Base-by-base conservation (phyloP, 2,113 vertebrate species). In the Pelecanus crispus region DNA sequence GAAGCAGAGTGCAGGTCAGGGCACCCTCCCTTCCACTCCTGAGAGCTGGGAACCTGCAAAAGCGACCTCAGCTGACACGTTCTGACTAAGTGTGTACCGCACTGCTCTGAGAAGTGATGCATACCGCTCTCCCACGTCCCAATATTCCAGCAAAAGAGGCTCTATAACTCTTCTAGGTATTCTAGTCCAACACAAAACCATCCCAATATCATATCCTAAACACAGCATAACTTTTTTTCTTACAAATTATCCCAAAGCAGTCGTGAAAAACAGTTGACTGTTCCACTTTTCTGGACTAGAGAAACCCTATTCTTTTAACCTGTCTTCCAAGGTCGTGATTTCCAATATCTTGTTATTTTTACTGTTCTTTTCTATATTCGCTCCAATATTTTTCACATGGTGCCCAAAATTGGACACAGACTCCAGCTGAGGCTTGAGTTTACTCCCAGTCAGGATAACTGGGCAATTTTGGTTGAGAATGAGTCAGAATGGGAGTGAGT, bases 111-210 rank as follows among this genome's bases (percentile, higher is more conserved):
- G 44, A 36, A 66, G 44, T 34, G 34, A 49, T 36, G 42, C 1
- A 2, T 34, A 22, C 22, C 1, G 1, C 58, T 29, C 21, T 28
- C 42, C 18, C 7, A 4, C 1, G 0, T 29, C 49, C n/a, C 49
- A 22, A 4, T 32, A 34, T 53, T 68, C 26, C 49, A 59, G 7
- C 45, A 34, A 26, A 74, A 72, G 34, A 81, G 6, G 13, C 44
- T 34, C 36, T 73, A 25, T 24, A 82, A 3, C 38, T 38, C 53
- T 40, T 56, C 17, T 44, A 53, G 49, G 52, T 40, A 53, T 25
- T 44, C 47, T 44, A 73, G 49, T 55, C 28, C 42, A 52, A 52
- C 0, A 1, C 24, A 66, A 81, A 89, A 25, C 28, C n/a, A 49
- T 44, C 47, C 20, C 16, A 40, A 34, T 20, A 28, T 17, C 47